Base-by-base conservation (phyloP, 2,797 vertebrate genomes). In the Urosaurus nigricauda region DNA sequence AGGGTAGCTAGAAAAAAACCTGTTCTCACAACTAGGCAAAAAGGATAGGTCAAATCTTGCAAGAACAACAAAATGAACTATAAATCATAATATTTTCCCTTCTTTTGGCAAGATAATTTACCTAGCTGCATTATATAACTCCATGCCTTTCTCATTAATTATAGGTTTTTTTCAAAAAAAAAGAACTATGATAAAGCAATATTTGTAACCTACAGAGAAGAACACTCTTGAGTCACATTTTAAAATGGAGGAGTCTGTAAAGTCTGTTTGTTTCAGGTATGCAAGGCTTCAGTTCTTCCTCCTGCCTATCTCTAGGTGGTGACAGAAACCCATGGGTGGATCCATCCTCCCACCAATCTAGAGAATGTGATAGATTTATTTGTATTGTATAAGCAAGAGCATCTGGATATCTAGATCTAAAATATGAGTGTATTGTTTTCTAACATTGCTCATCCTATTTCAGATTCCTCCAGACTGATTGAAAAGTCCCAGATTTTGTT, bases 21-120 rank as follows among this genome's bases (percentile, higher is more conserved):
- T 51, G 56, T 3, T 17, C 5, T 68, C 37, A 74, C 47, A 83
- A 24, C 17, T 51, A 35, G 32, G 43, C 40, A 81, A 73, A n/a
- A 85, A 84, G 16, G n/a, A 12, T 35, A 82, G n/a, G 26, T 14
- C 58, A 43, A 29, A 24, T 16, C 56, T 75, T 65, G 35, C 9
- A 40, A 65, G 79, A 88, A 8, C 7, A 5, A 40, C 17, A 5
- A 74, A 51, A 12, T 11, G n/a, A 60, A 43, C 35, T 70, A 79
- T 35, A 73, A 85, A 80, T 80, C 53, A 73, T 58, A 71, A 47
- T 24, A 81, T 80, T 32, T 35, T 53, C 32, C 29, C 60, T 60
- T 51, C 73, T 73, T 79, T 79, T 84, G 63, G 29, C 84, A 87
- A 83, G 51, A 68, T 60, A 68, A 78, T 51, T 60, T 47, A 32